Evolutionary conservation across 1,140 invertebrate species (phyloP).

Genomic region (Thaumetopoea pityocampa): DNA sequence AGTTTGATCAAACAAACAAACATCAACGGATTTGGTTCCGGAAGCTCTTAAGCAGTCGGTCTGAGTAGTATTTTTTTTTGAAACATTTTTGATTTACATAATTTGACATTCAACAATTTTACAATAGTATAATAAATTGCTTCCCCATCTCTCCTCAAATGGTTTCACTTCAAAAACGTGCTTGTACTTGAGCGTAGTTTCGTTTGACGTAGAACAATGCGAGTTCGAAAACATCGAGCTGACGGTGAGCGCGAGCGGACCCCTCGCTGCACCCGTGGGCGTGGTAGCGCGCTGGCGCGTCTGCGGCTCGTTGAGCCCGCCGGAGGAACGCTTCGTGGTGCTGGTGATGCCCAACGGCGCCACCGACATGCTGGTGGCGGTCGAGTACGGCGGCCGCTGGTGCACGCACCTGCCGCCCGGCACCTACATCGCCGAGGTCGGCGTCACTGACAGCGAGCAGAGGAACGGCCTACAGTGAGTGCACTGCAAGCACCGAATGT

Average conservation of each 20-base stretch:
- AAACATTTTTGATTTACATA: too few species aligned
- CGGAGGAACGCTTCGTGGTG: constrained; percentile 21
- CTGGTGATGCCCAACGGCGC: background rate
- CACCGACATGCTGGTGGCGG: constrained; percentile 16
- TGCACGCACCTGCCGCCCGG: constrained; percentile 83
- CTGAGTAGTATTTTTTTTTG: too few species aligned
- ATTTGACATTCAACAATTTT: too few species aligned
- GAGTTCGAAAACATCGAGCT: constrained; percentile 48
- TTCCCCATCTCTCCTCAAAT: background rate
- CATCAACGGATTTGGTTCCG: too few species aligned
- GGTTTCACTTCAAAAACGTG: background rate
- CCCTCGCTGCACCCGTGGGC: constrained; percentile 9
- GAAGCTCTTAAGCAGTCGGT: too few species aligned
- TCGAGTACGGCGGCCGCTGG: constrained; percentile 59
- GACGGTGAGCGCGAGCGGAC: constrained; percentile 27
- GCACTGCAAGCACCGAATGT: too few species aligned
- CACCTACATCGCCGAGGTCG: constrained; percentile 81
- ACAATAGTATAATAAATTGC: background rate
- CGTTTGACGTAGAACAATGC: constrained; percentile 39
- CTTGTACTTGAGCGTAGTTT: background rate
- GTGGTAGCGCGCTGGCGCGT: constrained; percentile 52
- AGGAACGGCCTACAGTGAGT: constrained; percentile 80
- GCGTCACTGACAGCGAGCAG: constrained; percentile 80
- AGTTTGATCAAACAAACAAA: too few species aligned
- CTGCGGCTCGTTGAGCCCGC: constrained; percentile 50